phyloP scores from a whole-genome alignment of 2,113 vertebrate genomes.

The Psittacula cyanocephala region DNA sequence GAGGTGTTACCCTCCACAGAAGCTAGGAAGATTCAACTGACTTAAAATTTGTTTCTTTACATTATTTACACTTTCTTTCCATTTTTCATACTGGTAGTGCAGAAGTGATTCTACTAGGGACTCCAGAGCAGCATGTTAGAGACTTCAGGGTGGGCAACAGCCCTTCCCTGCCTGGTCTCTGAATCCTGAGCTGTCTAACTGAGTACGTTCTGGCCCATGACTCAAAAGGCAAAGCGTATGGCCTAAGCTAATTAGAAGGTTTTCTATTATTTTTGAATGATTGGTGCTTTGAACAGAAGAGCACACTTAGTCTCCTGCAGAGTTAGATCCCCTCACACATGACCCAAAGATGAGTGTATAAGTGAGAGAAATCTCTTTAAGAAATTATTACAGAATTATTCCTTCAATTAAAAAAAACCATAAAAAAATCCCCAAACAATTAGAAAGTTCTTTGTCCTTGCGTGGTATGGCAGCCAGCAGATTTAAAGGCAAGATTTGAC shows the following conservation, averaged over 20 bases:
- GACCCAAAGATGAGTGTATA: neutral
- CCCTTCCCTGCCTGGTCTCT: neutral
- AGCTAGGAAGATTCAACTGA: neutral
- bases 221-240: neutral
- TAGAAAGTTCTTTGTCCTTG: neutral
- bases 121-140: neutral
- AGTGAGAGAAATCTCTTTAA: neutral
- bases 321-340: neutral
- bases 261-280: neutral
- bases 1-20: neutral
- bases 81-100: neutral
- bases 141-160: neutral
- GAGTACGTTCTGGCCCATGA: rapidly evolving
- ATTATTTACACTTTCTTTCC: neutral
- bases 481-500: neutral
- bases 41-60: neutral
- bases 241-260: neutral
- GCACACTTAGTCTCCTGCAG: neutral
- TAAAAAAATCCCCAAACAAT: neutral
- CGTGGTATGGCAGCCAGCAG: neutral
- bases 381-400: neutral
- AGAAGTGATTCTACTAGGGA: neutral
- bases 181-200: neutral
- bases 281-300: neutral
- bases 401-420: neutral